These are phyloP conservation scores for Semnornis frantzii DNA, from an alignment of 2,113 vertebrate genomes.

Conservation along the genomic window DNA sequence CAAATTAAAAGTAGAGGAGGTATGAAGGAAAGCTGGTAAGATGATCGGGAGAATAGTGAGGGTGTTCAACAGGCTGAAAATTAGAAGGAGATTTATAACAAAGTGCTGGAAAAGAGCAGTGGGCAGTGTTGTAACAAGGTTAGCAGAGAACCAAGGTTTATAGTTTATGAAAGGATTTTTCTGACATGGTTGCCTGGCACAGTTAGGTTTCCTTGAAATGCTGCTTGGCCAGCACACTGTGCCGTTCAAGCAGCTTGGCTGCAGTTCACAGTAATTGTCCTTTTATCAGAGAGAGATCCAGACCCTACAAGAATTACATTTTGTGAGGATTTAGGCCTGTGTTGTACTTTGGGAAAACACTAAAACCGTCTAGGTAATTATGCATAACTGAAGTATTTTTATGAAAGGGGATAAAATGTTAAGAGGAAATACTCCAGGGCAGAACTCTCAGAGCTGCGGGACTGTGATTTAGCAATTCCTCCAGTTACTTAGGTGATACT, in stretches of 20 bases:
- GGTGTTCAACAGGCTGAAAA: not conserved
- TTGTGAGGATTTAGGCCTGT: not conserved
- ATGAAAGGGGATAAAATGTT: not conserved
- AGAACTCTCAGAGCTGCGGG: not conserved
- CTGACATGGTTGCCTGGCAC: not conserved
- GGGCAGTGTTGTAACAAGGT: too few species aligned
- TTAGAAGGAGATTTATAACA: not conserved
- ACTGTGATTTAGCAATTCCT: not conserved
- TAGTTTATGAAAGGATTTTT: not conserved
- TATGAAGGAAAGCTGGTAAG: not conserved
- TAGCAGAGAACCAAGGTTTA: not conserved
- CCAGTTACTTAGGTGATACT: slow-evolving; percentile 53
- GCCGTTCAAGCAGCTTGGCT: not conserved
- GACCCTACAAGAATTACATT: not conserved
- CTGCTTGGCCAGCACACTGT: not conserved
- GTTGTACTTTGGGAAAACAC: not conserved
- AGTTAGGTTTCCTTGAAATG: not conserved
- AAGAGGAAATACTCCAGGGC: not conserved
- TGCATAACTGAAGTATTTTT: not conserved
- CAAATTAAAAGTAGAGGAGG: not conserved
- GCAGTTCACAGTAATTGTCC: not conserved
- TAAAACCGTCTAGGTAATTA: not conserved
- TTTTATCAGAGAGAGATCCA: not conserved
- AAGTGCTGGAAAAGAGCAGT: not conserved
- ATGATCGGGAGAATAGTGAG: not conserved